A percentile compares a stretch with the other conserved stretches of the same genome.
These are phyloP conservation scores for Bufo bufo DNA, from an alignment of 2,113 vertebrate species.

Conservation along the genomic window DNA sequence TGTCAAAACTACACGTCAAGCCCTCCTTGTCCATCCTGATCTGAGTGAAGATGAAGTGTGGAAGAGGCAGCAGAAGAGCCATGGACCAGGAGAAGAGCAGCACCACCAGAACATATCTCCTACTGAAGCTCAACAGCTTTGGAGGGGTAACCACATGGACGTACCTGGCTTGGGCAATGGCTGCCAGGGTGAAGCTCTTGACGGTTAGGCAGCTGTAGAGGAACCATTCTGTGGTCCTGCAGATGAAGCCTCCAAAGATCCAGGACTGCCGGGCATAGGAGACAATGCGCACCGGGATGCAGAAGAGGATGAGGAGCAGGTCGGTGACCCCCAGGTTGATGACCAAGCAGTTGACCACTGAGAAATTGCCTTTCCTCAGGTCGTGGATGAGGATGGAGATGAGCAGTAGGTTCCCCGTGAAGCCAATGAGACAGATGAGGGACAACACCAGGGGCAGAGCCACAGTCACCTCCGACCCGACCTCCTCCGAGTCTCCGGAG, in stretches of 20 bases:
- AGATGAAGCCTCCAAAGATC: slow-evolving; percentile 73
- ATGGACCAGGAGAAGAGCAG: slow-evolving; percentile 65
- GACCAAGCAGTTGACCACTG: slow-evolving; percentile 70
- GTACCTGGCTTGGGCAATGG: slow-evolving; percentile 69
- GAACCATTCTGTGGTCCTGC: slow-evolving; percentile 78
- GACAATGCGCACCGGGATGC: slow-evolving; percentile 71
- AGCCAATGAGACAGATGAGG: slow-evolving; percentile 71
- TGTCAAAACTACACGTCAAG: slow-evolving; percentile 66
- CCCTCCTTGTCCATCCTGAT: slow-evolving; percentile 60
- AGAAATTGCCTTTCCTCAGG: slow-evolving; percentile 66
- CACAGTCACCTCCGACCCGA: slow-evolving; percentile 65
- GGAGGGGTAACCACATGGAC: slow-evolving; percentile 59
- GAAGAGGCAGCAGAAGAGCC: slow-evolving; percentile 71
- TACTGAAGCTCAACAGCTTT: slow-evolving; percentile 39
- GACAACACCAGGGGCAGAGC: slow-evolving; percentile 71
- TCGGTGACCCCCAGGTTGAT: slow-evolving; percentile 71
- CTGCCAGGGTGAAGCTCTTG: slow-evolving; percentile 76
- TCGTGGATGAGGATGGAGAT: slow-evolving; percentile 70
- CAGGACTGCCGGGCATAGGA: slow-evolving; percentile 75
- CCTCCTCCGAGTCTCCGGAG: slow-evolving; percentile 69
- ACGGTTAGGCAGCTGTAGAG: slow-evolving; percentile 75
- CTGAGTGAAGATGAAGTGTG: slow-evolving; percentile 72
- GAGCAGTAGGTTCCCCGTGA: slow-evolving; percentile 73
- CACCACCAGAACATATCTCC: slow-evolving; percentile 64
- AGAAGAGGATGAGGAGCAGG: slow-evolving; percentile 72